Conservation (phyloP, 2,113 vertebrate genomes). For the Bambusicola thoracicus region DNA sequence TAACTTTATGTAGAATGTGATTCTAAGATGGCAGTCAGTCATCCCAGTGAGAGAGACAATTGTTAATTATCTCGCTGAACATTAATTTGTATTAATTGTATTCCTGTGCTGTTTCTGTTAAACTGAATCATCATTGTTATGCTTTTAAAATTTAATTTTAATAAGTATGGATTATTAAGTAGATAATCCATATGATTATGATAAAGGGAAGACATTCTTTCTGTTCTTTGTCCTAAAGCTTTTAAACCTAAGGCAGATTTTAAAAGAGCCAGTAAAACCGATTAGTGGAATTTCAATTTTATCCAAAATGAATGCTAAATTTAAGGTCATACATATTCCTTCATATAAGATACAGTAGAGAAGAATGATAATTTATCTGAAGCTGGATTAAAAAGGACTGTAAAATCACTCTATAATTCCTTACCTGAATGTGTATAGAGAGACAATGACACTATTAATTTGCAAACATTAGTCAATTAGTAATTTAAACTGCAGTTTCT, state of each 20-base stretch:
- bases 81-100: neutral
- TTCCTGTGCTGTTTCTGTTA: neutral
- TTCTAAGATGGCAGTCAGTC: neutral
- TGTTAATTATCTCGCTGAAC: neutral
- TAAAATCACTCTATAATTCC: neutral
- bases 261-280: neutral
- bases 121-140: neutral
- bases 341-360: neutral
- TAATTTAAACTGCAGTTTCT: neutral
- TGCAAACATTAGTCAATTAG: neutral
- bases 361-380: neutral
- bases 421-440: neutral
- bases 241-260: neutral
- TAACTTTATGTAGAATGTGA: neutral
- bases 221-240: neutral
- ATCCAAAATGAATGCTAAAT: neutral
- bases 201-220: neutral
- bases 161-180: neutral
- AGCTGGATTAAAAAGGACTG: neutral
- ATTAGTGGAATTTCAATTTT: neutral
- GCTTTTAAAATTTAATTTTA: neutral
- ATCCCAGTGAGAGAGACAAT: neutral
- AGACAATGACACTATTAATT: neutral
- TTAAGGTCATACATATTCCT: neutral
- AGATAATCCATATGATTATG: neutral